Evolutionary conservation across 2,888 invertebrate genomes (phyloP).

Genomic region (Acleris emargana): DNA sequence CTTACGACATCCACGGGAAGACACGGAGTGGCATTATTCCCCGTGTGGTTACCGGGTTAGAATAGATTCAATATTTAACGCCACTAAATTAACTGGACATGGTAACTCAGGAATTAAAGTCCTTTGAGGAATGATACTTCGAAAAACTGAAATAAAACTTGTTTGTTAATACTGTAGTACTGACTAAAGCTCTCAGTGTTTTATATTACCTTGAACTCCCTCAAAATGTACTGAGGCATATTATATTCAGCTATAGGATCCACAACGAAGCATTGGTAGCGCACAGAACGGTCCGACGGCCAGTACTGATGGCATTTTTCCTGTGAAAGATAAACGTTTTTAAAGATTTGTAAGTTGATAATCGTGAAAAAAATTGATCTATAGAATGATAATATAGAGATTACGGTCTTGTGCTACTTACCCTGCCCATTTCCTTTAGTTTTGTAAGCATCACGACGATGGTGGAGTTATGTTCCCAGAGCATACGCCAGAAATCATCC

Average conservation of each 20-base stretch:
- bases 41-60: too few species aligned
- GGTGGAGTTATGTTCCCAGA: slow-evolving; percentile 99
- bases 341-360: slow-evolving; percentile 4
- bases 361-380: not conserved
- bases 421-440: slow-evolving; percentile 98
- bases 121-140: too few species aligned
- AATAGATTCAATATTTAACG: too few species aligned
- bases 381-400: too few species aligned
- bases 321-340: slow-evolving; percentile 68
- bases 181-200: not conserved
- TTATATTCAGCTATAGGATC: slow-evolving; percentile 99
- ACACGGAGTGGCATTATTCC: too few species aligned
- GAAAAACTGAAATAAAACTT: too few species aligned
- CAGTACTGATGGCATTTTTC: slow-evolving; percentile 99
- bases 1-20: too few species aligned
- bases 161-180: too few species aligned
- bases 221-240: slow-evolving; percentile 99
- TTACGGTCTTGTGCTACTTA: slow-evolving; percentile 72
- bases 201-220: slow-evolving; percentile 95
- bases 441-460: slow-evolving; percentile 99
- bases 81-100: too few species aligned
- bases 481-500: slow-evolving; percentile 99
- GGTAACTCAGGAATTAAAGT: too few species aligned
- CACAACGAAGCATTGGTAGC: slow-evolving; percentile 99
- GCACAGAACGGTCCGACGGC: slow-evolving; percentile 98